These are phyloP conservation scores for Drosophila ambigua DNA, from an alignment of 1,140 invertebrate genomes.

Conservation along the genomic window DNA sequence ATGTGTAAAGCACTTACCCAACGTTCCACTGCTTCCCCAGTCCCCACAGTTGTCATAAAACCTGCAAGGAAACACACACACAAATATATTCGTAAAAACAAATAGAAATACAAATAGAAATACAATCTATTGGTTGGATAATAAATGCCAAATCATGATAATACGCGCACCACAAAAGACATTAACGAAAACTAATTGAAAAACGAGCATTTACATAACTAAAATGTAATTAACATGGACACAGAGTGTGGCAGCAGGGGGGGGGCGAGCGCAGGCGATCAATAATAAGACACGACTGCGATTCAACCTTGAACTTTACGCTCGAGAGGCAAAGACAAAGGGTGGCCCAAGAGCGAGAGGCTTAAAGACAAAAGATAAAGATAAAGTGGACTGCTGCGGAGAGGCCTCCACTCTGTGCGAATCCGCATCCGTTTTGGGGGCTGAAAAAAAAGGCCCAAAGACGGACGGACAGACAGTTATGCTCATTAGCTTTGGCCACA, in stretches of 20 bases:
- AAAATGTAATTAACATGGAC: constrained; percentile 66
- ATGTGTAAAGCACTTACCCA: constrained; percentile 41
- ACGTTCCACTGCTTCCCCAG: constrained; percentile 17
- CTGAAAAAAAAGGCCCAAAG: constrained; percentile 48
- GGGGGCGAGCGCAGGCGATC: constrained; percentile 55
- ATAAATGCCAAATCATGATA: constrained; percentile 54
- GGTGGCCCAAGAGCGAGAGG: constrained; percentile 27
- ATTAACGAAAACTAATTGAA: constrained; percentile 72
- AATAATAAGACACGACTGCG: constrained; percentile 61
- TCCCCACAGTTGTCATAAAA: constrained; percentile 1
- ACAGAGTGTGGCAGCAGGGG: constrained; percentile 16
- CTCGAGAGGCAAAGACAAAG: constrained; percentile 13
- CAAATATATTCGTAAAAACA: background rate
- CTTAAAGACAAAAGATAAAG: constrained; percentile 9
- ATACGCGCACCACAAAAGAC: constrained; percentile 41
- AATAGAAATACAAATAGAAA: constrained; percentile 24
- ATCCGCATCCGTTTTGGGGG: constrained; percentile 44
- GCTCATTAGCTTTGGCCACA: constrained; percentile 74
- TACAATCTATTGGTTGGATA: constrained; percentile 21
- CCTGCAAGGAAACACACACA: background rate
- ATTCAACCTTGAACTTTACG: constrained; percentile 67
- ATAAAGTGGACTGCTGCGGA: constrained; percentile 12
- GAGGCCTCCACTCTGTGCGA: constrained; percentile 27
- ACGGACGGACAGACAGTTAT: constrained; percentile 15
- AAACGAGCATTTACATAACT: constrained; percentile 75